phyloP scores from a whole-genome alignment of 2,888 invertebrate species.

The Dryadula phaetusa region DNA sequence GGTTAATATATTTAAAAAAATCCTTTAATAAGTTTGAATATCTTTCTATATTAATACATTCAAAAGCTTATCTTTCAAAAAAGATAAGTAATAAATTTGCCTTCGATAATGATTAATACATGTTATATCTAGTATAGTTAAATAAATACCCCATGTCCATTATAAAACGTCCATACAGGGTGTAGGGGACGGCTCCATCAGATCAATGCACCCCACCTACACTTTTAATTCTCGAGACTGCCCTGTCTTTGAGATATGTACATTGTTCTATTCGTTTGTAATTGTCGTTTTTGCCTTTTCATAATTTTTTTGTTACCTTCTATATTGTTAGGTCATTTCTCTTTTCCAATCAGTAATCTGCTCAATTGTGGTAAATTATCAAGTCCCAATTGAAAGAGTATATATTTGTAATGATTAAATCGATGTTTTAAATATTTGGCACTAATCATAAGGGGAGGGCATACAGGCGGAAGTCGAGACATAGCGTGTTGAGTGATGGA shows the following conservation, averaged over 20 bases:
- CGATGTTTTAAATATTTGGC: no score
- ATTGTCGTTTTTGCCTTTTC: constrained; percentile 17
- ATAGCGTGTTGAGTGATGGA: no score
- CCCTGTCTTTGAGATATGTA: constrained; percentile 52
- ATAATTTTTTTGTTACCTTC: neutral
- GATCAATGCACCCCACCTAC: constrained; percentile 83
- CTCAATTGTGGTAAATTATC: no score
- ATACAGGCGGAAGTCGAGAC: no score
- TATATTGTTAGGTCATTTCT: neutral
- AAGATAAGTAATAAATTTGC: neutral
- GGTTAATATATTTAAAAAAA: no score
- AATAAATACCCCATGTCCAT: constrained; percentile 40
- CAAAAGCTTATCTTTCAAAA: no score
- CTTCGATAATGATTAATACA: neutral
- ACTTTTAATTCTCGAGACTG: constrained; percentile 75
- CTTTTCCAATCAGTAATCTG: neutral
- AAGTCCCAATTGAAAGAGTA: no score
- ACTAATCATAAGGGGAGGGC: no score
- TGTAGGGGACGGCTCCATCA: constrained; percentile 62
- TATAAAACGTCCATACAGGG: constrained; percentile 63
- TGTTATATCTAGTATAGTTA: constrained; percentile 18
- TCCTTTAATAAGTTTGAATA: no score
- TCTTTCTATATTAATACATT: no score
- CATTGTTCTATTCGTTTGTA: constrained; percentile 40
- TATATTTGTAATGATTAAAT: no score